Evolutionary conservation across 1,140 invertebrate genomes (phyloP).

Genomic region (Eupristina koningsbergeri): DNA sequence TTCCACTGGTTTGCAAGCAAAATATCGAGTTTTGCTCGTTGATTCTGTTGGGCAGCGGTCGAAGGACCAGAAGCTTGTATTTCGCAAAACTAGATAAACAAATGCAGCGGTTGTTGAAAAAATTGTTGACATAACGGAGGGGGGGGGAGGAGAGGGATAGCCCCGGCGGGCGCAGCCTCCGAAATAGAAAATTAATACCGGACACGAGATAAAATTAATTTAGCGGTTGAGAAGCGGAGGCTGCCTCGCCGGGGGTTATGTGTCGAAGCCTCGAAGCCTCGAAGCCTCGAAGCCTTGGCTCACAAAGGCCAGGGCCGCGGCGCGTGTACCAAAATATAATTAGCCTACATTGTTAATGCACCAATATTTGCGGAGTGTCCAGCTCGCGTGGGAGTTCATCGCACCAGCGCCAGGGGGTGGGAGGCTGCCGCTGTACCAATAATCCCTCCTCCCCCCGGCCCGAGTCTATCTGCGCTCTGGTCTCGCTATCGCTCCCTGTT

Average conservation of each 20-base stretch:
- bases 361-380: constrained; percentile 73
- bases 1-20: no score
- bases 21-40: no score
- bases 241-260: constrained; percentile 65
- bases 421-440: neutral
- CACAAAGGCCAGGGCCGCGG: constrained; percentile 67
- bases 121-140: no score
- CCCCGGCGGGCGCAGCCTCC: neutral
- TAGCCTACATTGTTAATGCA: constrained; percentile 74
- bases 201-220: constrained; percentile 74
- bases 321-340: constrained; percentile 72
- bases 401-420: no score
- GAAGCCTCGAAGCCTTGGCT: constrained; percentile 69
- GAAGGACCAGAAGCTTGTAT: no score
- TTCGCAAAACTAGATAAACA: no score
- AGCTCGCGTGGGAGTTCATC: constrained; percentile 38
- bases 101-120: no score
- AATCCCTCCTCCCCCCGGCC: no score
- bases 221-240: constrained; percentile 63
- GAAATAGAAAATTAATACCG: constrained; percentile 67
- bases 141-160: constrained; percentile 4
- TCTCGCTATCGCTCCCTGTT: no score
- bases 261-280: constrained; percentile 69
- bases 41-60: no score
- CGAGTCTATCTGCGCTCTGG: no score